A percentile compares a stretch with the other conserved stretches of the same genome.
These are phyloP conservation scores for Pachycephus smyrnensis DNA, from an alignment of 2,888 invertebrate genomes.

Conservation along the genomic window DNA sequence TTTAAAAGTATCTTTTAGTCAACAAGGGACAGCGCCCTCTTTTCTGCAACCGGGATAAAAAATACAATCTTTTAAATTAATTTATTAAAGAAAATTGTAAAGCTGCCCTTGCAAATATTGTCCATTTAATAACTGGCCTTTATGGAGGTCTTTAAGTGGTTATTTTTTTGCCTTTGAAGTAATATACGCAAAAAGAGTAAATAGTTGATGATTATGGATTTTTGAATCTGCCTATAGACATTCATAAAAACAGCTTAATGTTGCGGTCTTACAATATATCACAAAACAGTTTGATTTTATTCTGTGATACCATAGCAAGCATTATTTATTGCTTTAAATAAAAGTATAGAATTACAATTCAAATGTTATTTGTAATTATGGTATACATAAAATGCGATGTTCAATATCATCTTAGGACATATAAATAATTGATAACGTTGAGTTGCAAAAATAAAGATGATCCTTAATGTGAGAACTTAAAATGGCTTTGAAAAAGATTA, in stretches of 20 bases:
- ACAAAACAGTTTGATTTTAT: background rate
- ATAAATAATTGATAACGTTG: background rate
- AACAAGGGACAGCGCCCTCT: background rate
- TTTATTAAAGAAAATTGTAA: background rate
- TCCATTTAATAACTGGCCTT: background rate
- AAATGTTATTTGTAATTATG: background rate
- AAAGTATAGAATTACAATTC: background rate
- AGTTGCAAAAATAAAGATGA: background rate
- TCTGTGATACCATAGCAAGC: background rate
- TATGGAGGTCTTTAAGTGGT: background rate
- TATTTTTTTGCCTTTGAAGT: background rate
- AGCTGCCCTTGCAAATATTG: background rate
- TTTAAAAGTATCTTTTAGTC: too few species aligned
- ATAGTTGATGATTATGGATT: too few species aligned
- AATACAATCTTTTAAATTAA: background rate
- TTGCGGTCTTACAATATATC: background rate
- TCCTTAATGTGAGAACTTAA: background rate
- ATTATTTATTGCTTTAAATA: background rate
- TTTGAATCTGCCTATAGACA: too few species aligned
- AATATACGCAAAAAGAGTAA: too few species aligned
- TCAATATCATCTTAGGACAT: background rate
- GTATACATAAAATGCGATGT: background rate
- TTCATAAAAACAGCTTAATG: too few species aligned
- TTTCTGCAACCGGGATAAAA: background rate
- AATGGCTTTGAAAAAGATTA: background rate